Evolutionary conservation across 2,113 vertebrate species (phyloP), one percentile per base, ranked within the genome.

Genomic region (Catharus minimus): DNA sequence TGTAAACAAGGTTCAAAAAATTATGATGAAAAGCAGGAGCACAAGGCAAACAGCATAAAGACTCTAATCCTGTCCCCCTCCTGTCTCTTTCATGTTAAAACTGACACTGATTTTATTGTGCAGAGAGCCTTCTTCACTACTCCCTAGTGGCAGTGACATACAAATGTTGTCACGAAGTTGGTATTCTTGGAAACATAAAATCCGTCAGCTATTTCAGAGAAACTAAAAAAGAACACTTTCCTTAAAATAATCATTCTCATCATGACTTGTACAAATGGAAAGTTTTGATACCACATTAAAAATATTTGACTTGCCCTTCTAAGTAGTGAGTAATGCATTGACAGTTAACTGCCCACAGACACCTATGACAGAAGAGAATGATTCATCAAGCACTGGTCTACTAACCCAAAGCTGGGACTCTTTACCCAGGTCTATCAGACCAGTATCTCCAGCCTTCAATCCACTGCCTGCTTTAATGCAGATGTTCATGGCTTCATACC

Each of bases 231-330:
- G 72, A 84, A 83, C 44, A 65, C 89, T 80, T 89, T 94, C 91
- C 92, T 91, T 94, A 96, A 58, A 94, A 89, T 43, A 90, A 66
- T 30, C 24, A 82, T 76, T 58, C 28, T 81, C 50, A 55, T 44
- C 44, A 46, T 86, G 64, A 85, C 60, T 75, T 55, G 56, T 66
- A 67, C 41, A 86, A 77, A 33, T 41, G 72, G 60, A 65, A 97
- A 89, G 64, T 44, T 94, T 80, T 95, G 90, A 91, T 56, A 92
- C 44, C 60, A 55, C 15, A 39, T 80, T 77, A 83, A 95, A 97
- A 96, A 86, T 95, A 95, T 91, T 92, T 94, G 36, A 91, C 28
- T 92, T 71, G 43, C 39, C 65, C 33, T 93, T 68, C 62, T 73
- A 52, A 28, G 66, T n/a, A 79, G 81, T 58, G 49, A 79, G 61